Conservation (phyloP, 2,113 vertebrate genomes). For the Melanerpes aurifrons region DNA sequence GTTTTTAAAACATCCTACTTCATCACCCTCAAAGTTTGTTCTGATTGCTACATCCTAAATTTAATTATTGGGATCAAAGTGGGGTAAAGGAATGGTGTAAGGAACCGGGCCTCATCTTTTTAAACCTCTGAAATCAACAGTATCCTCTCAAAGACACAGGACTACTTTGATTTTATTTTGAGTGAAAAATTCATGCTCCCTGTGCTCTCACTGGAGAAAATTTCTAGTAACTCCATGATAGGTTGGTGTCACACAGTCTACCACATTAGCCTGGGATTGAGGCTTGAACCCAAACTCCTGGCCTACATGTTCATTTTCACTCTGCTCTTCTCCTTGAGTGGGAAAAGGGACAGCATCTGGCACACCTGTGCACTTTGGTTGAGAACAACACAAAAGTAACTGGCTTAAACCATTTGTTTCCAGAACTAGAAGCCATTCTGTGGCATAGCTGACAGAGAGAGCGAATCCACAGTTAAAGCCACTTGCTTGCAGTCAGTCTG, state of each 20-base stretch:
- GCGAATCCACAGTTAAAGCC: background rate
- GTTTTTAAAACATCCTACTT: slow-evolving; percentile 36
- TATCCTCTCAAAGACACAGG: background rate
- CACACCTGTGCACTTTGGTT: background rate
- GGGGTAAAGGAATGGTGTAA: background rate
- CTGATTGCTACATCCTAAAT: slow-evolving; percentile 54
- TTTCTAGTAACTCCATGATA: background rate
- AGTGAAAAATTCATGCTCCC: background rate
- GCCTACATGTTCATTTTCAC: background rate
- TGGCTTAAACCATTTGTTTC: background rate
- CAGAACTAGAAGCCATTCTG: background rate
- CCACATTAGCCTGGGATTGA: background rate
- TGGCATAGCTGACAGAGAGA: background rate
- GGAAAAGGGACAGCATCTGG: background rate
- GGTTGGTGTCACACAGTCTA: background rate
- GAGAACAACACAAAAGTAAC: background rate
- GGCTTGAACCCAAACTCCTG: background rate
- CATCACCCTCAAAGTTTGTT: slow-evolving; percentile 9
- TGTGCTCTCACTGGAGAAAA: background rate
- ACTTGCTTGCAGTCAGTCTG: background rate
- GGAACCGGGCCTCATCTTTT: background rate
- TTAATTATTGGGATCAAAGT: slow-evolving; percentile 1
- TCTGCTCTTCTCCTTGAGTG: background rate
- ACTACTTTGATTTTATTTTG: background rate
- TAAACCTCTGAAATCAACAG: background rate